phyloP scores from a whole-genome alignment of 1,140 invertebrate species.

The Eupeodes corollae region DNA sequence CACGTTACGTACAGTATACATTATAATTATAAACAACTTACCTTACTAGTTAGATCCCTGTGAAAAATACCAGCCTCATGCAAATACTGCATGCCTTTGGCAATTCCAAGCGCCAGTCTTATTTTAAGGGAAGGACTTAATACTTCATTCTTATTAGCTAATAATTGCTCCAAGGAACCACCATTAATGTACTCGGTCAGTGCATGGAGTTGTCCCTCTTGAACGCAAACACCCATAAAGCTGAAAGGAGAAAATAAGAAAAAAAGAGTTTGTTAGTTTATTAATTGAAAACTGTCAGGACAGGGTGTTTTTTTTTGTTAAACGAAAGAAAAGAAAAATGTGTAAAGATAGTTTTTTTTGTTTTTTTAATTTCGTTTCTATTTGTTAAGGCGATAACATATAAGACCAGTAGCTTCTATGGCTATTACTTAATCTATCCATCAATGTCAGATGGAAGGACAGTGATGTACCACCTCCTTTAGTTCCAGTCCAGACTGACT shows the following conservation, averaged over 20 bases:
- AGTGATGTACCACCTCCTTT: too few relatives aligned
- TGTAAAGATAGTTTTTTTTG: too few relatives aligned
- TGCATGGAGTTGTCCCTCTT: constrained; percentile 89
- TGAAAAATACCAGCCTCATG: constrained; percentile 87
- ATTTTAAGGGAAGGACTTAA: constrained; percentile 73
- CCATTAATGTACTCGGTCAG: constrained; percentile 91
- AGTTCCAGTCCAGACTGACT: too few relatives aligned
- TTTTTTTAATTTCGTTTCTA: too few relatives aligned
- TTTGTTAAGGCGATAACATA: too few relatives aligned
- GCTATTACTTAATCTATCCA: too few relatives aligned
- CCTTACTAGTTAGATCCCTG: constrained; percentile 89
- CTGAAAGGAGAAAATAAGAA: constrained; percentile 44
- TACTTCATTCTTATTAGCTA: constrained; percentile 55
- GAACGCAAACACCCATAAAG: constrained; percentile 93
- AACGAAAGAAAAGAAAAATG: too few relatives aligned
- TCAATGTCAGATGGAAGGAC: too few relatives aligned
- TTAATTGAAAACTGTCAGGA: too few relatives aligned
- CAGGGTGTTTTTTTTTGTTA: too few relatives aligned
- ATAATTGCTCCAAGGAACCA: constrained; percentile 82
- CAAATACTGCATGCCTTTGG: constrained; percentile 81
- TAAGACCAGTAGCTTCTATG: too few relatives aligned
- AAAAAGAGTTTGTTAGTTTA: not conserved
- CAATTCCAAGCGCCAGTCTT: constrained; percentile 75
- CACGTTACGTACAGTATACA: too few relatives aligned
- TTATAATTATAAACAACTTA: constrained; percentile 31